A percentile compares a stretch with the other conserved stretches of the same genome.
These are phyloP conservation scores for Lycocorax pyrrhopterus DNA, from an alignment of 2,113 vertebrate genomes.

Conservation along the genomic window DNA sequence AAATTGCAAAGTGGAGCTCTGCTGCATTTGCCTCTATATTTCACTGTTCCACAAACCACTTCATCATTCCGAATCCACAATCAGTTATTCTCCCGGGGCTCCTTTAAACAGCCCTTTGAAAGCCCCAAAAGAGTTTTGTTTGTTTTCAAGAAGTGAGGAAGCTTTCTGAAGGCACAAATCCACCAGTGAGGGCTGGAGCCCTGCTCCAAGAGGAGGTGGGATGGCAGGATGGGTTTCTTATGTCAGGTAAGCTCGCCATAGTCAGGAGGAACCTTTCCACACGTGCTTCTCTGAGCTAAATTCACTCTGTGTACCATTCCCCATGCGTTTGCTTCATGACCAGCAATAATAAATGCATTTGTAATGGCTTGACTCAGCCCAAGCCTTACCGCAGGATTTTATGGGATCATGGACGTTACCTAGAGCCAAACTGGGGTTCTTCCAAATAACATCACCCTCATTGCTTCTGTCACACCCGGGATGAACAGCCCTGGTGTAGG, in stretches of 20 bases:
- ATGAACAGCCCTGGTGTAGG: neutral
- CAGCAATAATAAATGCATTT: neutral
- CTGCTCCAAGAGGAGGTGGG: neutral
- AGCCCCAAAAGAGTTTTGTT: slow-evolving; percentile 35
- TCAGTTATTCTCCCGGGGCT: slow-evolving; percentile 35
- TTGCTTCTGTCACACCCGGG: neutral
- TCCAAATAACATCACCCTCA: neutral
- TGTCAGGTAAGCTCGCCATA: rapidly evolving
- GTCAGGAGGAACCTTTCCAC: neutral
- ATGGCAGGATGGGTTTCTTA: neutral
- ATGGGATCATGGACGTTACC: neutral
- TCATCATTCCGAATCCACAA: slow-evolving; percentile 43
- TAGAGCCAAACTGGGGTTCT: neutral
- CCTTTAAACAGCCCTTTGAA: slow-evolving; percentile 48
- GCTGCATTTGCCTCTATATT: slow-evolving; percentile 39
- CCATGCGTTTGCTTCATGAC: neutral
- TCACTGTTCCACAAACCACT: slow-evolving; percentile 20
- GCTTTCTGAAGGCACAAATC: neutral
- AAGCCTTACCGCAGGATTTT: neutral
- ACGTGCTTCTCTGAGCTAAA: rapidly evolving
- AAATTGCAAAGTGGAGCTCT: slow-evolving; percentile 55
- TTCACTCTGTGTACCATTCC: neutral
- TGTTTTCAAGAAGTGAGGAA: neutral
- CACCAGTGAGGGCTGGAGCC: neutral
- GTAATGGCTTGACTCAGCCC: neutral